Evolutionary conservation across 1,140 invertebrate genomes (phyloP).

Genomic region (Lycorma delicatula): DNA sequence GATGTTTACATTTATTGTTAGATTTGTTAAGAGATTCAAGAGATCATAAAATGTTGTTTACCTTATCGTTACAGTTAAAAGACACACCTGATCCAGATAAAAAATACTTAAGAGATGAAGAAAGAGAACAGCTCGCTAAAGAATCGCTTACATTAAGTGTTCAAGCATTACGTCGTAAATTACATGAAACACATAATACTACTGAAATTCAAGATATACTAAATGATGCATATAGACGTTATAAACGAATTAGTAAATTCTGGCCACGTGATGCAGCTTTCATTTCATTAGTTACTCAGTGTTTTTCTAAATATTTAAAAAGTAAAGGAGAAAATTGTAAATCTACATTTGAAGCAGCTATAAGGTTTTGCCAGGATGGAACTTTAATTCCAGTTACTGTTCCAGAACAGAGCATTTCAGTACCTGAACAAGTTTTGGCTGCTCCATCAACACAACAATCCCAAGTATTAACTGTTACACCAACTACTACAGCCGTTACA

Average conservation of each 20-base stretch:
- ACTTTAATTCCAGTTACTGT: not conserved
- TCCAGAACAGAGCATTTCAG: not conserved
- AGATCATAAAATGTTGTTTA: conserved; percentile 72
- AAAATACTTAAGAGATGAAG: conserved; percentile 70
- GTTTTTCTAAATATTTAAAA: conserved; percentile 19
- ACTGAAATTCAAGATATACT: conserved; percentile 20
- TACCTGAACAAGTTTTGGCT: not conserved
- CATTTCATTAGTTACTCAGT: conserved; percentile 17
- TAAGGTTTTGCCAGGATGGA: conserved; percentile 12
- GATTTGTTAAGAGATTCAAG: conserved; percentile 68
- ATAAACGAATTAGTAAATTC: conserved; percentile 21
- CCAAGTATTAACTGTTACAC: not conserved
- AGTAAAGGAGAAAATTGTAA: conserved; percentile 6
- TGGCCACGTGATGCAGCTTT: conserved; percentile 22
- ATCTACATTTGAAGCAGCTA: conserved; percentile 7
- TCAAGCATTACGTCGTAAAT: conserved; percentile 46
- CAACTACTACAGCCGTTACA: not conserved
- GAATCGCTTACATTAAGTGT: conserved; percentile 61
- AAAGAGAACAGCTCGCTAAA: conserved; percentile 63
- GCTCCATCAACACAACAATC: not conserved
- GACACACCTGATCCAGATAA: conserved; percentile 74
- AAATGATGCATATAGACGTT: conserved; percentile 24
- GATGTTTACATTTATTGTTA: conserved; percentile 69
- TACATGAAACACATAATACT: conserved; percentile 27
- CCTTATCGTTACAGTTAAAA: conserved; percentile 67